Base-by-base conservation (phyloP, 2,888 invertebrate genomes). In the Pristionchus maxplancki region DNA sequence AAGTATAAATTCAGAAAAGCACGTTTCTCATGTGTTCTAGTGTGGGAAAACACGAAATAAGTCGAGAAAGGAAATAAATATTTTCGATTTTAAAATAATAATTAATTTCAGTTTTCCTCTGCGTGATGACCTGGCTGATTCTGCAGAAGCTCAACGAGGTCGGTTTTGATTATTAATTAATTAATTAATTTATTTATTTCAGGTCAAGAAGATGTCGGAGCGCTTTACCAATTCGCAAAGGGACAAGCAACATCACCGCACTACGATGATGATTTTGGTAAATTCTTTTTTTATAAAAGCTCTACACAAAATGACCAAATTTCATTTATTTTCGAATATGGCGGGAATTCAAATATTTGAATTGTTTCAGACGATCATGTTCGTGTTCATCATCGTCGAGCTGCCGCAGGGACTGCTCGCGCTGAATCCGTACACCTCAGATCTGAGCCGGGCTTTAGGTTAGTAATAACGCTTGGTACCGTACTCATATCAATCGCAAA, bases 351-450 rank as follows among this genome's bases (percentile, higher is more conserved):
- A 17, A 50, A 50, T 20, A 50, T 50, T 50, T 8, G 8, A 67
- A 31, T 67, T 17, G 5, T 31, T 50, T 11, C 90, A 93, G 93
- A 89, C 91, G 8, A 93, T 94, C 48, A 93, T 93, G 93, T 90
- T 92, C 82, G 88, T 93, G 28, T 94, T 94, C 90, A 93, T 94
- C 74, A 88, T 92, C 37, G 93, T 94, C 78, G 94, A 94, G 84
- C 87, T 93, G 53, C 94, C 94, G 0, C 93, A 93, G 81, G 93
- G 92, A 20, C 89, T 94, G 15, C 88, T 94, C 48, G 92, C 93
- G 17, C 91, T 93, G 0, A 84, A 91, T 31, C 91, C 92, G 13
- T 91, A 92, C 3, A 88, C 93, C 34, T 88, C 90, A 15, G 78
- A 88, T 15, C 83, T 92, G 81, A 90, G 91, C 64, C 89, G 91